Evolutionary conservation across 2,113 vertebrate genomes (phyloP), one percentile per base, ranked within the genome.

Genomic region (Coracopsis vasa): DNA sequence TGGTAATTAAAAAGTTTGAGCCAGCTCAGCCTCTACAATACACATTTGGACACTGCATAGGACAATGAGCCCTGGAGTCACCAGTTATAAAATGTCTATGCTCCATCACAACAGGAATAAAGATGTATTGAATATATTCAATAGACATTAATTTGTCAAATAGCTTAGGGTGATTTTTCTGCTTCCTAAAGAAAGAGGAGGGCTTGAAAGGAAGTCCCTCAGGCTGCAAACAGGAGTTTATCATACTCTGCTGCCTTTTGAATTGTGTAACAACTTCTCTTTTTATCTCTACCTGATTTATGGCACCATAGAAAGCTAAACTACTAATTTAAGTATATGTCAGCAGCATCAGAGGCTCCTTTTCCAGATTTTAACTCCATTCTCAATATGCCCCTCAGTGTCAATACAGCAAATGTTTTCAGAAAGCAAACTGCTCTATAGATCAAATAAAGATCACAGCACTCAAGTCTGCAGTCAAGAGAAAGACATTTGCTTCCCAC

Each of bases 401-500:
- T 29, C 16, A 56, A 47, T 0, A 0, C 4, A 62, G 47, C 44
- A 86, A 58, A 44, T 23, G 67, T 80, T 79, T 81, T 41, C 84
- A 96, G 87, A 96, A 96, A 96, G 86, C 82, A 84, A 85, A 69
- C 44, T 48, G n/a, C 17, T 60, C 94, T 74, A 10, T 5, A 50
- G 82, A 81, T 80, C 62, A 81, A 93, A 94, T 41, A 50, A 56
- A 95, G 50, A 87, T 71, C 89, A 53, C 74, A 86, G 86, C 42
- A 16, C 89, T 96, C 62, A 53, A 84, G 54, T 17, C 61, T 90
- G 74, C 92, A 80, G 91, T 88, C 83, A 86, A 47, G 91, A 96
- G 79, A 95, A 86, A 61, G 93, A 50, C 70, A 58, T 88, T 93
- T 13, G 4, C 92, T 98, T 98, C 96, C 94, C 97, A 98, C 90